Base-by-base conservation (phyloP, 2,888 invertebrate species). In the Congeria kusceri region DNA sequence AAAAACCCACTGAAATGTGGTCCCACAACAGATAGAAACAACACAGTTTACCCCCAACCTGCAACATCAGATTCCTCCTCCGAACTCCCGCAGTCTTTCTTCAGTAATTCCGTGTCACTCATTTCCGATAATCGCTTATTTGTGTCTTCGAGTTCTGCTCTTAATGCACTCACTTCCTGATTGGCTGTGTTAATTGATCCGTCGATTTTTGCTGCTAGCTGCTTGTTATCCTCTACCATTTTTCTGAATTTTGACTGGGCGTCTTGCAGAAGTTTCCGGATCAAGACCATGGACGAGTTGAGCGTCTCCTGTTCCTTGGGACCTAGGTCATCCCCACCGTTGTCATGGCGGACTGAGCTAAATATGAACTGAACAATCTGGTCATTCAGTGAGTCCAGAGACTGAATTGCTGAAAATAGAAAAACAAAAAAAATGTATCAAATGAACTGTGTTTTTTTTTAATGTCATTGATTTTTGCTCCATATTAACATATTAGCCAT, bases 151-250 rank as follows among this genome's bases (percentile, higher is more conserved):
- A 95, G 92, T 87, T 95, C 95, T 29, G 94, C 94, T 63, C 95
- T 93, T 80, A 95, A 92, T 59, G 94, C 93, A 65, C 94, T 94
- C 88, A 95, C 95, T 90, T 96, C 96, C 84, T 95, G 86, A 68
- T 90, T 91, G 87, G 92, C 92, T 87, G 90, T 87, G 81, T 86
- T 88, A 27, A 92, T 90, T 27, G 91, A 89, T 3, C 88, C 88
- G 79, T 92, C 91, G 65, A 95, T 94, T 87, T 95, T 94, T 46
- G 93, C 91, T 25, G 94, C 94, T 72, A 94, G 89, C 80, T 94
- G 93, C 87, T 94, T 92, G 95, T 97, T 97, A 95, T 97, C 97
- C 94, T 97, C 97, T 93, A 97, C 97, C 97, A 97, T 97, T 95
- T 96, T 96, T 95, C 96, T 95, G 93, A 96, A 96, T 95, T 96